These are phyloP conservation scores for Diaphora mendica DNA, from an alignment of 2,888 invertebrate species.

Conservation along the genomic window DNA sequence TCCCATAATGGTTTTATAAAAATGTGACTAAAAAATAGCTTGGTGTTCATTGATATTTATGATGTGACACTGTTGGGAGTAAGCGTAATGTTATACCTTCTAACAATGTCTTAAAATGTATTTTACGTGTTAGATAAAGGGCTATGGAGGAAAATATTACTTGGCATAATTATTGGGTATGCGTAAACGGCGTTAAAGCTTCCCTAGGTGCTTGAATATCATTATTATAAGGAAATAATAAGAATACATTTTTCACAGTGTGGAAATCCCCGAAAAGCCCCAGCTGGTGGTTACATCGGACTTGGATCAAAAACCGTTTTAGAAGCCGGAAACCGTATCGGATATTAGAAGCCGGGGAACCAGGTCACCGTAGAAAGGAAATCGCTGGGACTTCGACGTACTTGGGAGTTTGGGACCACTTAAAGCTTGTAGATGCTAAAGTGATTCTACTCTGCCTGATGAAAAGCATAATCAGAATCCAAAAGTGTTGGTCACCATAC, in stretches of 20 bases:
- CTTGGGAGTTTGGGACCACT: no score
- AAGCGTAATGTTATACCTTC: background rate
- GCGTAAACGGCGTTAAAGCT: background rate
- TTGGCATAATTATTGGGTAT: background rate
- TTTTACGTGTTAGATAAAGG: background rate
- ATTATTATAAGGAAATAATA: background rate
- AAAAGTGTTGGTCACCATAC: no score
- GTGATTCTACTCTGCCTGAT: no score
- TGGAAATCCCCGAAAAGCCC: no score
- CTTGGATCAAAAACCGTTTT: background rate
- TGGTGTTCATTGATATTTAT: conserved; percentile 9
- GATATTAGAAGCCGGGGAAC: background rate
- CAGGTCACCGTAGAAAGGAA: no score
- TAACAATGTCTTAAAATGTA: background rate
- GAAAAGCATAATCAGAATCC: no score
- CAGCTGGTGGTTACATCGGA: background rate
- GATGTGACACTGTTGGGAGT: conserved; percentile 1
- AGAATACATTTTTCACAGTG: background rate
- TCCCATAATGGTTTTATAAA: conserved; percentile 4
- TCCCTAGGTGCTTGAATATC: background rate
- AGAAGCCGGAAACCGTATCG: no score
- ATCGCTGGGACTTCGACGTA: no score
- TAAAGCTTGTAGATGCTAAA: no score
- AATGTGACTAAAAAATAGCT: conserved; percentile 1
- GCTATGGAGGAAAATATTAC: background rate